Percentiles rank a stretch among this genome's conserved stretches.
phyloP scores from a whole-genome alignment of 2,113 vertebrate species.

The Myrmophylax atrothorax region DNA sequence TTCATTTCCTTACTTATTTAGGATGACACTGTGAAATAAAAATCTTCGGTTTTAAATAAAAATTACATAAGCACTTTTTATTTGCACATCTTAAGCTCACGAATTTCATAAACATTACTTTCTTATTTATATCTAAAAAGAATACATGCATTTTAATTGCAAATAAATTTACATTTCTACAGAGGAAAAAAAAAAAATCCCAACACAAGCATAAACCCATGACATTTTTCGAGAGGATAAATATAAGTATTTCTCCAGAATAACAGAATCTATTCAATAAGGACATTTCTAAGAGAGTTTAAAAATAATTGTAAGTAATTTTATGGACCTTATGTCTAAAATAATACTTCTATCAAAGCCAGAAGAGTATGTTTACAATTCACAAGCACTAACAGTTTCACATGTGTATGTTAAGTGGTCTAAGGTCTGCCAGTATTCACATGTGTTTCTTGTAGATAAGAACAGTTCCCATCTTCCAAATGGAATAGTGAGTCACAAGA shows the following conservation, averaged over 20 bases:
- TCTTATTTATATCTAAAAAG: neutral
- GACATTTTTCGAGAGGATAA: neutral
- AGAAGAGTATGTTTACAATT: neutral
- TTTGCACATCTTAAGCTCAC: neutral
- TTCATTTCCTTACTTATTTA: neutral
- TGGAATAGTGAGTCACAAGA: neutral
- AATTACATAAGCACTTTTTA: neutral
- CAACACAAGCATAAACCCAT: neutral
- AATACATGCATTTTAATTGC: neutral
- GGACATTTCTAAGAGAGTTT: neutral
- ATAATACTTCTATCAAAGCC: neutral
- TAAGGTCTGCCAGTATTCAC: neutral
- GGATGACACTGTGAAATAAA: neutral
- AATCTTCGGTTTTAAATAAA: neutral
- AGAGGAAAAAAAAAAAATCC: neutral
- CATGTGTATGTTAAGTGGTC: neutral
- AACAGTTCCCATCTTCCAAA: neutral
- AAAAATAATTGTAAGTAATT: neutral
- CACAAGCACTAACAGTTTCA: neutral
- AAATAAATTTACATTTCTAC: neutral
- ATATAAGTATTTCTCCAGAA: neutral
- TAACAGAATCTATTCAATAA: neutral
- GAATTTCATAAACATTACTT: neutral
- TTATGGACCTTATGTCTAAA: neutral
- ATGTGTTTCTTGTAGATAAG: constrained; percentile 53